Evolutionary conservation across 2,888 invertebrate species (phyloP).

Genomic region (Tillus elongatus): DNA sequence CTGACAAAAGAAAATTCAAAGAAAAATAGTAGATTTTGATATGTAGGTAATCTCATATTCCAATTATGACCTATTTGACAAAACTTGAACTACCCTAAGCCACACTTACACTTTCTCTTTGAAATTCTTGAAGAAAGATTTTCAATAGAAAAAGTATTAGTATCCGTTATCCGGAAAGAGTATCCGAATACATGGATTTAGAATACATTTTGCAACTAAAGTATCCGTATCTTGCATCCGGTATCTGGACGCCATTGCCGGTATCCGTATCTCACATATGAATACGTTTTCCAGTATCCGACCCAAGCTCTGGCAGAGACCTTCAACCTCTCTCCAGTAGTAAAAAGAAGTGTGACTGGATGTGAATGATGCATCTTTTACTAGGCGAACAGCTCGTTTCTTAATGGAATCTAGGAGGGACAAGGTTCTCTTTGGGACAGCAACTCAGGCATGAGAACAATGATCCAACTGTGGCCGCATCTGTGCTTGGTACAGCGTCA

Average conservation of each 20-base stretch:
- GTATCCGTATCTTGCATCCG: slow-evolving; percentile 4
- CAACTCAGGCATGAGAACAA: too few relatives aligned
- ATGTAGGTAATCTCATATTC: not conserved
- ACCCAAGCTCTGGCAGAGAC: not conserved
- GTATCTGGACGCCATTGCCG: slow-evolving; percentile 3
- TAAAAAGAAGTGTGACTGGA: too few relatives aligned
- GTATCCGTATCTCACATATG: not conserved
- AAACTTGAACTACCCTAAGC: not conserved
- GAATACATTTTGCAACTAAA: slow-evolving; percentile 2
- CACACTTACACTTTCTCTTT: not conserved
- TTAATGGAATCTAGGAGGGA: too few relatives aligned
- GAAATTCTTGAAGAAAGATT: not conserved
- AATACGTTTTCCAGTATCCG: slow-evolving; percentile 3
- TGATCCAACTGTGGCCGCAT: too few relatives aligned
- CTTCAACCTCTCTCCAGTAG: too few relatives aligned
- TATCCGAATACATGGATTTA: slow-evolving; percentile 1
- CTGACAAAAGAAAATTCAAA: slow-evolving; percentile 7
- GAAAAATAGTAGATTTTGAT: not conserved
- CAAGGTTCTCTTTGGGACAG: too few relatives aligned
- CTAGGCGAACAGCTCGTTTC: too few relatives aligned
- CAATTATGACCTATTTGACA: not conserved
- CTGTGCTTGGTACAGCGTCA: too few relatives aligned
- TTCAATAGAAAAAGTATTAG: slow-evolving; percentile 1
- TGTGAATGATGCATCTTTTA: too few relatives aligned
- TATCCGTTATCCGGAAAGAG: slow-evolving; percentile 1